Base-by-base conservation (phyloP, 2,113 vertebrate species). In the Epinephelus cyanopodus region DNA sequence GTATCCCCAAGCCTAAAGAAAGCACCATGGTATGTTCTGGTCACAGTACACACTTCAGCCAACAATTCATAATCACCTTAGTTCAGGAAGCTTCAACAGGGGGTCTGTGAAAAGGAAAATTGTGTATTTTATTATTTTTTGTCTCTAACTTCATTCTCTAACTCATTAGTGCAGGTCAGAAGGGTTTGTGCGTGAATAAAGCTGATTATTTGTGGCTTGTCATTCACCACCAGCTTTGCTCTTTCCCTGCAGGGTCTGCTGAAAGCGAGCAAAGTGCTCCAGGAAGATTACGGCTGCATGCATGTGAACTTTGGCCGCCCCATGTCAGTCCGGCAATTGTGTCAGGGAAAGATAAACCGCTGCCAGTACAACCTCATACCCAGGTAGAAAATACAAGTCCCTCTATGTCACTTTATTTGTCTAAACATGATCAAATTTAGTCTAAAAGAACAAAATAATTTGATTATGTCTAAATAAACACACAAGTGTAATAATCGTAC, bases 1-100 rank as follows among this genome's bases (percentile, higher is more conserved):
- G 98, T 37, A 92, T 98, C 68, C 97, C 98, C 83, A 99, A 99
- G 84, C 98, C 98, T 29, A 97, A 96, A 93, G 98, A 99, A 86
- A 97, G 96, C 68, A 99, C 97, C 58, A 90, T 88, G 80, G 98
- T 99, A 95, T 11, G 92, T 92, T 21, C 47, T 0, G 17, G 17
- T 9, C 12, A 23, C 42, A 0, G 21, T 2, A 5, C 6, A 29
- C 3, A 10, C 54, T 11, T 67, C 15, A 54, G 12, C n/a, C 11
- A 50, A 1, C 58, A 62, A n/a, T 39, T 52, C 7, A n/a, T 11
- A 27, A 23, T 47, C 4, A 7, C 6, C 56, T 73, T 18, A 10
- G 3, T 45, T 17, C 5, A 42, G 58, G n/a, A 29, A 14, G 33
- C 66, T 47, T 25, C 1, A n/a, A n/a, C n/a, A n/a, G n/a, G n/a